A percentile compares a stretch with the other conserved stretches of the same genome.
Evolutionary conservation across 2,888 invertebrate species (phyloP).

Genomic region (Meandrusa payeni): DNA sequence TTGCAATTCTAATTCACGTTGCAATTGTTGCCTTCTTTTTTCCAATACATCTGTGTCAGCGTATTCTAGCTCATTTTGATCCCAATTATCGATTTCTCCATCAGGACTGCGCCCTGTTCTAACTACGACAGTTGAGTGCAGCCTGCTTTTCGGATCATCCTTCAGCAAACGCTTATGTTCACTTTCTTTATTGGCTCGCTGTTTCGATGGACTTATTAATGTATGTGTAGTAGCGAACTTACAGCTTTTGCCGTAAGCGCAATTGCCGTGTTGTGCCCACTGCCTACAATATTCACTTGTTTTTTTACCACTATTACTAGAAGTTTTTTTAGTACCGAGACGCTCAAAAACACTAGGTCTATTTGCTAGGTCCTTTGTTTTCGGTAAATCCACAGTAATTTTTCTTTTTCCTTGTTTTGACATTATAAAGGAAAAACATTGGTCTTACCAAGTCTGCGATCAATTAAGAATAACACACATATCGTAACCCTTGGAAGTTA

Average conservation of each 20-base stretch:
- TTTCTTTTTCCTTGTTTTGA: constrained; percentile 87
- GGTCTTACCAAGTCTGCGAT: constrained; percentile 55
- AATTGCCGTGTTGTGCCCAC: constrained; percentile 89
- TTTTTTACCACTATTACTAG: constrained; percentile 74
- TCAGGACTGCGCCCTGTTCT: constrained; percentile 81
- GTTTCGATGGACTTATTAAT: constrained; percentile 88
- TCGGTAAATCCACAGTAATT: constrained; percentile 88
- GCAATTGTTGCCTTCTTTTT: constrained; percentile 86
- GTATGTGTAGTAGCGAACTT: constrained; percentile 88
- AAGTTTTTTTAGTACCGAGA: constrained; percentile 87
- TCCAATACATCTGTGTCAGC: constrained; percentile 90
- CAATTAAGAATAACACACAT: constrained; percentile 38
- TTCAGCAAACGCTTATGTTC: constrained; percentile 74
- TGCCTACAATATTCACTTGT: constrained; percentile 86
- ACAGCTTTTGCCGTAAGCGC: constrained; percentile 89
- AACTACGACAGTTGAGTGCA: constrained; percentile 83
- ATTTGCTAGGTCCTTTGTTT: constrained; percentile 83
- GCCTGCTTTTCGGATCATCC: constrained; percentile 83
- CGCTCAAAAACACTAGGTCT: constrained; percentile 92
- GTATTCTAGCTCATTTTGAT: constrained; percentile 89
- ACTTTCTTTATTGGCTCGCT: constrained; percentile 84
- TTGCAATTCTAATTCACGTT: constrained; percentile 88
- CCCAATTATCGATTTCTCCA: constrained; percentile 87
- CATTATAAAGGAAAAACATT: constrained; percentile 76
- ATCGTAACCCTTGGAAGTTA: constrained; percentile 37